Percentiles rank a stretch among this genome's conserved stretches.
These are phyloP conservation scores for Phylloscopus trochiloides DNA, from an alignment of 2,113 vertebrate species.

Conservation along the genomic window DNA sequence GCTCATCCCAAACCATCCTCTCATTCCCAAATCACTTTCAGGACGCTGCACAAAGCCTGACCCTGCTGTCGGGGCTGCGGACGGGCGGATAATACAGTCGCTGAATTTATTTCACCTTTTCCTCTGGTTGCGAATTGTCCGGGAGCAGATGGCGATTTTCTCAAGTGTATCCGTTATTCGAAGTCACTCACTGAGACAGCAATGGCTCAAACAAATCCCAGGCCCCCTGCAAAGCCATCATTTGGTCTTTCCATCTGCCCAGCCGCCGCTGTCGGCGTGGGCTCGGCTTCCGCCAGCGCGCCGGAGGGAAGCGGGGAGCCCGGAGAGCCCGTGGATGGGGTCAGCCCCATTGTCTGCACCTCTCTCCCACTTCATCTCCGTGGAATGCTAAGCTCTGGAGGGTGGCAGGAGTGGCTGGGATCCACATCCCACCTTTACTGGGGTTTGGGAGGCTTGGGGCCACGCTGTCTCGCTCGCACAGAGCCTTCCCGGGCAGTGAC, in stretches of 20 bases:
- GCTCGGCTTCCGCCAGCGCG: background rate
- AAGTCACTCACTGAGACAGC: conserved; percentile 58
- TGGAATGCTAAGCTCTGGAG: rapidly evolving
- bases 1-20: background rate
- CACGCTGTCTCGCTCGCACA: rapidly evolving
- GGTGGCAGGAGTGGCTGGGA: background rate
- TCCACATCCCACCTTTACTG: background rate
- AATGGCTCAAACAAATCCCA: conserved; percentile 59
- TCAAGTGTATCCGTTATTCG: conserved; percentile 64
- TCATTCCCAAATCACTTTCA: background rate
- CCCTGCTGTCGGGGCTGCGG: background rate
- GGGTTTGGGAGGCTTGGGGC: background rate
- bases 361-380: background rate
- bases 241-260: conserved; percentile 62
- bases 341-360: background rate
- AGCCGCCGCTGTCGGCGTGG: background rate
- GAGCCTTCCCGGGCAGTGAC: background rate
- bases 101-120: conserved; percentile 51
- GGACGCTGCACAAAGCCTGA: background rate
- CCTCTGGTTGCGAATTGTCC: conserved; percentile 39
- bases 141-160: conserved; percentile 65
- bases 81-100: background rate
- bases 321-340: background rate
- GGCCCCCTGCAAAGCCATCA: conserved; percentile 63
- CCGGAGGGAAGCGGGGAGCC: background rate